These are phyloP conservation scores for Hypomecis atomaria DNA, from an alignment of 2,888 invertebrate genomes.

Conservation along the genomic window DNA sequence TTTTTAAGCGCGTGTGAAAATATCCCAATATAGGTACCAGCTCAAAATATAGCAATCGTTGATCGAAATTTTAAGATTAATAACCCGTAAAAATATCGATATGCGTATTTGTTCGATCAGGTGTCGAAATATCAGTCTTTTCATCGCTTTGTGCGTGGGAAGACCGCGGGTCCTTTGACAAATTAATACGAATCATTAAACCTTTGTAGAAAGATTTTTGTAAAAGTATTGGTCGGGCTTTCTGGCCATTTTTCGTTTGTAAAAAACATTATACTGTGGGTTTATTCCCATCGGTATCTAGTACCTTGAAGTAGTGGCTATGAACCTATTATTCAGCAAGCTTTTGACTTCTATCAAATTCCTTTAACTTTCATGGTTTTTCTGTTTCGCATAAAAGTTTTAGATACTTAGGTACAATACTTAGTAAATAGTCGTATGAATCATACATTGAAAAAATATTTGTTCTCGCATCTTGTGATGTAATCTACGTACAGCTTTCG, in stretches of 20 bases:
- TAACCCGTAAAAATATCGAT: constrained; percentile 48
- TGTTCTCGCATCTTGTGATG: too few relatives aligned
- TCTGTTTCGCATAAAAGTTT: too few relatives aligned
- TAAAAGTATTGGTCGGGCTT: constrained; percentile 1
- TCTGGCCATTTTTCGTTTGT: constrained; percentile 38
- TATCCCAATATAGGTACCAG: constrained; percentile 1
- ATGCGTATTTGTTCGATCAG: constrained; percentile 37
- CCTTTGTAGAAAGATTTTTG: constrained; percentile 14
- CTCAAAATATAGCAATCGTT: constrained; percentile 6
- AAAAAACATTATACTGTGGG: too few relatives aligned
- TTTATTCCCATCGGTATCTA: too few relatives aligned
- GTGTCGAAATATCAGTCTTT: constrained; percentile 23
- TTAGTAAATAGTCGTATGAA: too few relatives aligned
- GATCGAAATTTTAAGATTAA: constrained; percentile 33
- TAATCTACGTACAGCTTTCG: too few relatives aligned
- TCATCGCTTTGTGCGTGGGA: constrained; percentile 41
- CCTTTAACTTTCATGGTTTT: too few relatives aligned
- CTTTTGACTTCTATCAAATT: too few relatives aligned
- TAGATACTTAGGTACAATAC: too few relatives aligned
- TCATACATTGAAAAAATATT: too few relatives aligned
- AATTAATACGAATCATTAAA: constrained; percentile 38
- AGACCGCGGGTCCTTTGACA: constrained; percentile 24
- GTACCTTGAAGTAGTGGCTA: too few relatives aligned
- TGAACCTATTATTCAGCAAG: too few relatives aligned
- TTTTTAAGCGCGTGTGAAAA: neutral